Evolutionary conservation across 2,113 vertebrate genomes (phyloP), one percentile per base, ranked within the genome.

Genomic region (Xyliphius kryptos): DNA sequence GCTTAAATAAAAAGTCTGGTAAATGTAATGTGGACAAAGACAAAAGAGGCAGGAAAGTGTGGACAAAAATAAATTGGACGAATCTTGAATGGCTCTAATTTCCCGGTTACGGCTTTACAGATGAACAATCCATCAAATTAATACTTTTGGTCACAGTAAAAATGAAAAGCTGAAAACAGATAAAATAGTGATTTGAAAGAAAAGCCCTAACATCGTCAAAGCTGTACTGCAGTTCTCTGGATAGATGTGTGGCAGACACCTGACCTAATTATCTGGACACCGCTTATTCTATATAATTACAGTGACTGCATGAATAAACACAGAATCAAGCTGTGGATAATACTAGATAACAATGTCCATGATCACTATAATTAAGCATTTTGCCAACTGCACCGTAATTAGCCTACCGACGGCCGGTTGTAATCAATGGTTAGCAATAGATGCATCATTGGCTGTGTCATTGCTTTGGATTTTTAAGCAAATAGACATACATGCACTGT

Each of bases 241-340:
- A 4, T 46, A 5, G 53, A 51, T 36, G 51, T 46, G 52, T 17
- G 12, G 17, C 5, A 21, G 43, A 46, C 10, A 54, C 43, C 49
- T 48, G 52, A 64, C 41, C 43, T 11, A 64, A 55, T 56, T 64
- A 55, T 54, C 43, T 54, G 52, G 62, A 47, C 51, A 32, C 41
- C n/a, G 10, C 15, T 37, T 20, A 22, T 49, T 49, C 63, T 40
- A 22, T 40, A 41, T 15, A 56, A 56, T 49, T 46, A 65, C 13
- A 17, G 53, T 8, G 43, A 49, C 26, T n/a, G 16, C 32, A 16
- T 37, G 14, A 36, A 56, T 40, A 19, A 65, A 48, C 44, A 21
- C 36, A 15, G 43, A 11, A 20, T 21, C 43, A 38, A 13, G 20
- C 32, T 14, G 16, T 13, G 32, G 51, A 56, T 64, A 64, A 64